Base-by-base conservation (phyloP, 2,888 invertebrate genomes). In the Harpalus rufipes region DNA sequence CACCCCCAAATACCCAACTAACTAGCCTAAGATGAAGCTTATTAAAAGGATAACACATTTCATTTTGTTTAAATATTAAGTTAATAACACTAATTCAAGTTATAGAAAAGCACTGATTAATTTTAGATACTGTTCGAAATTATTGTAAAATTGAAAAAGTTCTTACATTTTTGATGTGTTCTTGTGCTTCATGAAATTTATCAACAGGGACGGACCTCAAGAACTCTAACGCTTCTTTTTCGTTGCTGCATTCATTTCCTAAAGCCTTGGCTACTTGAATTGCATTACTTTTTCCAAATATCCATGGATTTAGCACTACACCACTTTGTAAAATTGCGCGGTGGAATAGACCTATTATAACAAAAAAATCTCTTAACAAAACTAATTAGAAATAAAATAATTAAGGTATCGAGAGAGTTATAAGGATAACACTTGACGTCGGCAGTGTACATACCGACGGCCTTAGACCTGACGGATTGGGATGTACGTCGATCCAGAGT, bases 181-280 rank as follows among this genome's bases (percentile, higher is more conserved):
- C 82, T 59, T 87, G 87, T 10, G 85, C 16, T 68, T 85, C 63
- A 6, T 86, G 63, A 44, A 87, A 44, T 85, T 86, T 83, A 14
- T 86, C 84, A 8, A 61, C 85, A n/a, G 81, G 72, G 41, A 86
- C 82, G 21, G 72, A 63, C 18, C 18, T 74, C 10, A 92, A 87
- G 87, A 90, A 89, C 0, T 91, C 88, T 5, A 32, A 32, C 1
- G 32, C 32, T 32, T 89, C 88, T 1, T 88, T 87, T 85, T 92
- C 91, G 39, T 88, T 87, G n/a, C 85, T 88, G 0, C 89, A 90
- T 1, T 89, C 87, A 1, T 90, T 90, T 12, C 91, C 91, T 0
- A 91, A 88, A 4, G 89, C 88, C 85, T 89, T 87, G 1, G 91
- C 91, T 76, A 92, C 85, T 14, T 86, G 74, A 89, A 88, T 68